Percentiles rank a stretch among this genome's conserved stretches.
phyloP scores from a whole-genome alignment of 2,797 vertebrate genomes.

The Antrozous pallidus region DNA sequence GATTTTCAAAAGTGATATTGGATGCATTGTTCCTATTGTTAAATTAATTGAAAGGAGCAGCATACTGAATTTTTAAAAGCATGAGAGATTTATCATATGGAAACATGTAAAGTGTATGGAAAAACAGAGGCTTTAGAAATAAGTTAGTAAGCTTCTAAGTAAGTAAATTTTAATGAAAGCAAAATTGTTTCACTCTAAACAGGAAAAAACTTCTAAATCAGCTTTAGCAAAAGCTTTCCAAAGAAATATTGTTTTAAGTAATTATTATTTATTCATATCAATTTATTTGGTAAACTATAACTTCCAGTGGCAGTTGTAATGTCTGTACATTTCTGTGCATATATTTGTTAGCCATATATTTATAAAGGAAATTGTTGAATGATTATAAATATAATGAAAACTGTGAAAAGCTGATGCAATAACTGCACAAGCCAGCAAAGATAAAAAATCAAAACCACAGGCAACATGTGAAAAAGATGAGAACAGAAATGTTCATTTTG shows the following conservation, averaged over 20 bases:
- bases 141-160: not conserved
- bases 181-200: not conserved
- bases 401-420: not conserved
- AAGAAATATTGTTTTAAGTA: not conserved
- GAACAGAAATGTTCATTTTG: not conserved
- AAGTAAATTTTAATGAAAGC: not conserved
- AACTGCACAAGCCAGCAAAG: not conserved
- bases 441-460: not conserved
- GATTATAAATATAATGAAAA: not conserved
- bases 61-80: not conserved
- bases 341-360: not conserved
- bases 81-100: not conserved
- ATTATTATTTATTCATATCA: not conserved
- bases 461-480: not conserved
- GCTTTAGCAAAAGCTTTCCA: not conserved
- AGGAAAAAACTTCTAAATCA: not conserved
- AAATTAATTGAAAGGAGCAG: not conserved
- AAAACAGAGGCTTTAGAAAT: not conserved
- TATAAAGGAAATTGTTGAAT: conserved; percentile 2
- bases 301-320: not conserved
- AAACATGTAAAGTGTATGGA: not conserved
- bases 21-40: not conserved
- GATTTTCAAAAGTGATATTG: not conserved
- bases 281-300: not conserved
- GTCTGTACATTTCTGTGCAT: not conserved